A percentile compares a stretch with the other conserved stretches of the same genome.
phyloP scores from a whole-genome alignment of 2,797 vertebrate species.

The Apogon hyalosoma region DNA sequence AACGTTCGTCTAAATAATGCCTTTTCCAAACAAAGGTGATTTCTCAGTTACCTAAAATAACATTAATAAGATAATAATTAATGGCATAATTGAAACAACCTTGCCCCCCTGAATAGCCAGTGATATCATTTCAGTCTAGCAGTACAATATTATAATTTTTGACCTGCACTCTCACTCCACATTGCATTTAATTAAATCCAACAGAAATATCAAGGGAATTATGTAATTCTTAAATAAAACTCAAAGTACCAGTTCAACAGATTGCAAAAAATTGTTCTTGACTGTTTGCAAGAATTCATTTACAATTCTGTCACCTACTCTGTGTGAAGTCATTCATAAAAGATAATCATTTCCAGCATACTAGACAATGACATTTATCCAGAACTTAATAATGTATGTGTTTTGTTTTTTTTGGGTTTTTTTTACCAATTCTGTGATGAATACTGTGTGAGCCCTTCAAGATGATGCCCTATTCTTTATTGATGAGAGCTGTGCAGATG shows the following conservation, averaged over 20 bases:
- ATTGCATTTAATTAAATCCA: background rate
- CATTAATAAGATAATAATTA: too few species aligned
- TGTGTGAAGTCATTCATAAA: constrained; percentile 11
- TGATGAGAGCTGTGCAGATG: background rate
- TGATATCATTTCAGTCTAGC: background rate
- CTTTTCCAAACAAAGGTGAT: too few species aligned
- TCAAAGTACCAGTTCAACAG: background rate
- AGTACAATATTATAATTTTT: background rate
- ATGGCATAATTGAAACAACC: too few species aligned
- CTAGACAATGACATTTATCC: constrained; percentile 1
- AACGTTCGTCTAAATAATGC: background rate
- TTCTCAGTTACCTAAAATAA: too few species aligned
- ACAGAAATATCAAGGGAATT: background rate
- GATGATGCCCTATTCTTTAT: constrained; percentile 8
- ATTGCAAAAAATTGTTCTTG: background rate
- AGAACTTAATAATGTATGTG: constrained; percentile 2
- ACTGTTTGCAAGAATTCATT: constrained; percentile 28
- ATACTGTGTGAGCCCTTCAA: constrained; percentile 11
- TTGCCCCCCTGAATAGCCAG: too few species aligned
- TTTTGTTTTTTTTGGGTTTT: too few species aligned
- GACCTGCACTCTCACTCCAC: too few species aligned
- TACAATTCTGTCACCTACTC: constrained; percentile 5
- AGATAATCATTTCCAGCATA: constrained; percentile 15
- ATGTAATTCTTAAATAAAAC: background rate
- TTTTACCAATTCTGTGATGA: background rate